Evolutionary conservation across 2,113 vertebrate genomes (phyloP), one percentile per base, ranked within the genome.

Genomic region (Amazona guildingii): DNA sequence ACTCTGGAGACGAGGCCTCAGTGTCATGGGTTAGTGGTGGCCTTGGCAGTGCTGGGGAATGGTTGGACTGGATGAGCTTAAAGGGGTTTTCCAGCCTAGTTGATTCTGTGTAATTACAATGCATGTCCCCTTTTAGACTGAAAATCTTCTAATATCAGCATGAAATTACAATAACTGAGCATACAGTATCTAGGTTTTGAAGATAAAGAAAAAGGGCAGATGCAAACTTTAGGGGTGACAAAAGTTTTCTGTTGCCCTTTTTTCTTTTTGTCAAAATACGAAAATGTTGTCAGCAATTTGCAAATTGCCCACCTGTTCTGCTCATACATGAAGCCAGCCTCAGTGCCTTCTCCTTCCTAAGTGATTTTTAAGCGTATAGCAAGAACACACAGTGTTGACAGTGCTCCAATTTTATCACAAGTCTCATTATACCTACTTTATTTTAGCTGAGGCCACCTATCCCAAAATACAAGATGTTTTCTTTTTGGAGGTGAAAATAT

Each of bases 261-360:
- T 84, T 48, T 24, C 27, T 78, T 37, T 86, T 48, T 37, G 23
- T 55, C 37, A 93, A 48, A 80, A 88, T 80, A 57, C 67, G 49
- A 83, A 83, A 88, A 90, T 21, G 86, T 86, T 95, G 83, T 92
- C 86, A 94, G 69, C 72, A 88, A 70, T 94, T 96, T 93, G 90
- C 68, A 81, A 59, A 51, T 90, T 78, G n/a, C 59, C 94, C 86
- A 91, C 92, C 95, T 94, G 92, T 86, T 94, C 88, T 46, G 28
- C 35, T 91, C 37, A 43, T 59, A 35, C 39, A 33, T 46, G 69
- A 89, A 88, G 70, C 41, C 46, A 91, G 28, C 31, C 54, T 33
- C 31, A 59, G 63, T 67, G 46, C 23, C 37, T 90, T 83, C 90
- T 92, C 78, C 54, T 87, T 91, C 54, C 61, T 37, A 57, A 94